A percentile compares a stretch with the other conserved stretches of the same genome.
phyloP scores from a whole-genome alignment of 2,113 vertebrate species.

The Garra rufa region DNA sequence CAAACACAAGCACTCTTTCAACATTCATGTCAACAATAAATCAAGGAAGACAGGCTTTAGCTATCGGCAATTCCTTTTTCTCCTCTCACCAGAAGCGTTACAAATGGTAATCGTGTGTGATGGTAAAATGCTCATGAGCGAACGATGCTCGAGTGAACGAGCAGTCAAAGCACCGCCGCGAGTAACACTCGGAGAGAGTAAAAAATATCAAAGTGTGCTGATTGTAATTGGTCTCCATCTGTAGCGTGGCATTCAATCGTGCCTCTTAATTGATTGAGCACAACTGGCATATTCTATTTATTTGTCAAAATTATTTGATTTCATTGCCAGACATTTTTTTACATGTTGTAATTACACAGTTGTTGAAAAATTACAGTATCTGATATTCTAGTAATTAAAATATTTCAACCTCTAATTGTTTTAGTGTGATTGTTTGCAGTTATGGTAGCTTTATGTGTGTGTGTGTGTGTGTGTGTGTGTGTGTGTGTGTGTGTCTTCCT shows the following conservation, averaged over 20 bases:
- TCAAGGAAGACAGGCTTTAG: conserved; percentile 64
- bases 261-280: conserved; percentile 80
- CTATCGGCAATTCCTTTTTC: conserved; percentile 75
- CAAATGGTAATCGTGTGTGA: conserved; percentile 77
- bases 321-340: conserved; percentile 62
- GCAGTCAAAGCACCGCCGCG: conserved; percentile 75
- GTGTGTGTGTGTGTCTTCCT: neutral
- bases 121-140: conserved; percentile 79
- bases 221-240: conserved; percentile 82
- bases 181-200: conserved; percentile 72
- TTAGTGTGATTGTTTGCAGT: neutral
- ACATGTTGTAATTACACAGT: conserved; percentile 76
- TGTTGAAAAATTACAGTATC: conserved; percentile 55
- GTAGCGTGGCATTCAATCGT: conserved; percentile 78
- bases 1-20: conserved; percentile 22
- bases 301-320: conserved; percentile 71
- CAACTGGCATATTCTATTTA: conserved; percentile 80
- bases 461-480: neutral
- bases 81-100: conserved; percentile 70
- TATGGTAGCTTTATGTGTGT: neutral
- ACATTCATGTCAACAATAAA: conserved; percentile 49
- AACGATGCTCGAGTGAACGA: conserved; percentile 74
- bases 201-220: conserved; percentile 77
- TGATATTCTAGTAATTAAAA: conserved; percentile 62
- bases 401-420: conserved; percentile 21